Conservation (phyloP, 2,888 invertebrate genomes). For the Timandra comae region DNA sequence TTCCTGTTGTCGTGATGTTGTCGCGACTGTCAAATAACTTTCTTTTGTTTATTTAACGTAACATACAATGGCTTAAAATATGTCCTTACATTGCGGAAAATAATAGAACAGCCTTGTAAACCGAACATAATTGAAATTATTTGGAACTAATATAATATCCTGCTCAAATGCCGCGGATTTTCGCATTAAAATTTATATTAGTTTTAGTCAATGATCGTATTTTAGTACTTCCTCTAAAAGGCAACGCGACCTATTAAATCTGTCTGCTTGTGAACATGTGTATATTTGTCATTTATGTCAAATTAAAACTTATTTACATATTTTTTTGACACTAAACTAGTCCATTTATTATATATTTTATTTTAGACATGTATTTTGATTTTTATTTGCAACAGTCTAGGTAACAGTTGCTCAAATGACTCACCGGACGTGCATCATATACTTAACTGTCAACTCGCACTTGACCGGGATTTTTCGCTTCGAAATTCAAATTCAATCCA, state of each 20-base stretch:
- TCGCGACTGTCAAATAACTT: constrained; percentile 49
- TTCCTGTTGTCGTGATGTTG: constrained; percentile 47
- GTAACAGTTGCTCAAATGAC: constrained; percentile 5
- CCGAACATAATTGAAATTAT: constrained; percentile 7
- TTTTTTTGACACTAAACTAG: no score
- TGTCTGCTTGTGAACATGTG: no score
- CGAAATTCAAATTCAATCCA: constrained; percentile 50
- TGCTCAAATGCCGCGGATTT: constrained; percentile 4
- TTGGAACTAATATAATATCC: constrained; percentile 20
- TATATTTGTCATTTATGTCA: no score
- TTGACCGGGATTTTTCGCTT: constrained; percentile 19
- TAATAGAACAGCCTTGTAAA: constrained; percentile 20
- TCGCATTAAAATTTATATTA: constrained; percentile 6
- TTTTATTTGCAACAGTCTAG: no score
- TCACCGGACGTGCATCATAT: constrained; percentile 9
- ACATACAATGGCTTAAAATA: constrained; percentile 15
- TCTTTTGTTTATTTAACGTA: constrained; percentile 37
- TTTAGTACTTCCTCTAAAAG: no score
- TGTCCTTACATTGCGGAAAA: constrained; percentile 30
- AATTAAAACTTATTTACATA: not conserved
- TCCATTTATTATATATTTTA: no score
- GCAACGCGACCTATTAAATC: no score
- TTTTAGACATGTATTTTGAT: no score
- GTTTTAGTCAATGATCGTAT: not conserved
- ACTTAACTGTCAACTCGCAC: constrained; percentile 10